Percentiles rank a stretch among this genome's conserved stretches.
Evolutionary conservation across 2,113 vertebrate genomes (phyloP).

Genomic region (Corythaeola cristata): DNA sequence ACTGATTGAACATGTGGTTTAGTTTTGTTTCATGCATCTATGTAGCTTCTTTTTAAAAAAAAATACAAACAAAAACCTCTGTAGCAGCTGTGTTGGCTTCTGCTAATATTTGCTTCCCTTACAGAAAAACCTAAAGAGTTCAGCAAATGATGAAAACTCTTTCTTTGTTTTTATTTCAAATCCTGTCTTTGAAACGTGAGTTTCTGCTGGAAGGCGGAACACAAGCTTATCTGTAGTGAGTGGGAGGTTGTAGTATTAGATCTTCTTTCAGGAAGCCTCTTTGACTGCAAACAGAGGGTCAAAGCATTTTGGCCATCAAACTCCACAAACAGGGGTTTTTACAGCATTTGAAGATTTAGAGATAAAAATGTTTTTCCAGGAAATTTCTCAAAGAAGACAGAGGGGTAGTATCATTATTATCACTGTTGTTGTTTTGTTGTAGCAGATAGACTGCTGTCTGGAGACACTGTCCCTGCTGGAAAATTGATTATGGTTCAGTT

Average conservation of each 20-base stretch:
- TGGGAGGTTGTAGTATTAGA: neutral
- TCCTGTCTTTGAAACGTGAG: neutral
- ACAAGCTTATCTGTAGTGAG: neutral
- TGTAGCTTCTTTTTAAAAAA: neutral
- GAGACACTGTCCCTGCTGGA: neutral
- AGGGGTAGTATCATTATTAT: neutral
- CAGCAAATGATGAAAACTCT: neutral
- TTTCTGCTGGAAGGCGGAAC: neutral
- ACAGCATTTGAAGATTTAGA: neutral
- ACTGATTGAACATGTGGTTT: neutral
- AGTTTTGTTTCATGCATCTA: neutral
- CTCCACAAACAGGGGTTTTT: neutral
- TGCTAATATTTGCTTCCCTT: conserved; percentile 14
- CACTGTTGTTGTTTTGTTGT: neutral
- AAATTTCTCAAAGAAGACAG: neutral
- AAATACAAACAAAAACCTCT: neutral
- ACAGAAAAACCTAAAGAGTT: neutral
- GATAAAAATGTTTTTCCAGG: neutral
- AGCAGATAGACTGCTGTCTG: neutral
- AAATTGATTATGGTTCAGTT: neutral
- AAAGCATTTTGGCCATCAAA: neutral
- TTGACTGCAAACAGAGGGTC: neutral
- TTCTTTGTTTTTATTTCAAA: neutral
- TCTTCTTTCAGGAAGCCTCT: conserved; percentile 34
- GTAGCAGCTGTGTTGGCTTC: conserved; percentile 18